Percentiles rank a stretch among this genome's conserved stretches.
These are phyloP conservation scores for Drosophila albomicans DNA, from an alignment of 1,140 invertebrate species.

Conservation along the genomic window DNA sequence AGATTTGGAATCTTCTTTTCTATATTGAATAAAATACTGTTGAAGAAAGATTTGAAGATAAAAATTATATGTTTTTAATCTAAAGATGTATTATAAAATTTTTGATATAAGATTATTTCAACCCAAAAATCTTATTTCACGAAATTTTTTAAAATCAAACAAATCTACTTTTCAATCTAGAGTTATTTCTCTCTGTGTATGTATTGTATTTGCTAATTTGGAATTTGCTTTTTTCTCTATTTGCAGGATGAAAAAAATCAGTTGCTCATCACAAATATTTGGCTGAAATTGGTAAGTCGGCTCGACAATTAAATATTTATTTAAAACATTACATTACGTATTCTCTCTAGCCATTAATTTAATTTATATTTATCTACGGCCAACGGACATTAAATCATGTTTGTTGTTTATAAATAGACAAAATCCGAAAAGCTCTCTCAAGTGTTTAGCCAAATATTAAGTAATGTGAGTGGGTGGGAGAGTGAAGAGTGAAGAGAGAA, in stretches of 20 bases:
- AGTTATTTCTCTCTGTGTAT: not conserved
- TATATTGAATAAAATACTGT: too few species aligned
- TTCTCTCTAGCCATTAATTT: not conserved
- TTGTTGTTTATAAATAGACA: not conserved
- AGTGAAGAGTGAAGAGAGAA: not conserved
- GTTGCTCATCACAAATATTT: constrained; percentile 95
- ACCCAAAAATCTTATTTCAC: too few species aligned
- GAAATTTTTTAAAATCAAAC: too few species aligned
- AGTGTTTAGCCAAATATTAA: constrained; percentile 28
- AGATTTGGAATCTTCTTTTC: too few species aligned
- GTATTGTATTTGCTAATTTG: constrained; percentile 12
- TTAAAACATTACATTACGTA: not conserved
- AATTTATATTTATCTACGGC: not conserved
- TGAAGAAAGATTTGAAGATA: too few species aligned
- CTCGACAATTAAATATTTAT: constrained; percentile 1
- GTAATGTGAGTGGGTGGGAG: constrained; percentile 8
- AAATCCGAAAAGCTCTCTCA: not conserved
- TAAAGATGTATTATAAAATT: not conserved
- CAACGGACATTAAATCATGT: constrained; percentile 2
- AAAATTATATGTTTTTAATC: too few species aligned
- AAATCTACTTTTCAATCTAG: too few species aligned
- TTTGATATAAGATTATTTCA: too few species aligned
- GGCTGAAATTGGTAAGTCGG: constrained; percentile 88
- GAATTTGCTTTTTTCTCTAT: constrained; percentile 19
- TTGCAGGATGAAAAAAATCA: constrained; percentile 92